Conservation (phyloP, 2,113 vertebrate genomes). For the Alethe castanea region DNA sequence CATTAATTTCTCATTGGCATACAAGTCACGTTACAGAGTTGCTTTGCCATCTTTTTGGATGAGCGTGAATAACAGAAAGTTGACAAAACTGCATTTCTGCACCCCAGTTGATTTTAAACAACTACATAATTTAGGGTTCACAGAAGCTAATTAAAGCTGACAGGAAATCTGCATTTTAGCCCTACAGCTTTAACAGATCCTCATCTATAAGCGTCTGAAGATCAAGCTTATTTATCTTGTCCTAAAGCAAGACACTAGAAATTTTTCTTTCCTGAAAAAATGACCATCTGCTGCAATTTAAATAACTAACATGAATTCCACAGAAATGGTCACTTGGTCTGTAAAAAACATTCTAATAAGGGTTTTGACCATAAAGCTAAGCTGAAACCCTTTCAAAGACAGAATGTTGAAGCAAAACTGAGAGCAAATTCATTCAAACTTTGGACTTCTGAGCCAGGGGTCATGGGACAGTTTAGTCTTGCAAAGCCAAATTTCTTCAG, state of each 20-base stretch:
- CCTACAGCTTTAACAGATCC: conserved; percentile 25
- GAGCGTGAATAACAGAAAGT: neutral
- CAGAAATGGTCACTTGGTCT: neutral
- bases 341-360: neutral
- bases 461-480: neutral
- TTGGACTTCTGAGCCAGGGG: neutral
- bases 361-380: neutral
- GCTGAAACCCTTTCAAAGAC: neutral
- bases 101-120: conserved; percentile 1
- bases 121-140: neutral
- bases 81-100: conserved; percentile 18
- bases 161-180: conserved; percentile 29
- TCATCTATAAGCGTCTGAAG: conserved; percentile 19
- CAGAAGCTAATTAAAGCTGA: conserved; percentile 21
- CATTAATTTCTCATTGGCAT: neutral
- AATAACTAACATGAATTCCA: neutral
- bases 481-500: neutral
- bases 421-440: neutral
- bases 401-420: neutral
- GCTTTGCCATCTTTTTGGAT: neutral
- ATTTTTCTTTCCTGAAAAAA: neutral
- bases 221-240: conserved; percentile 10
- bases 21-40: neutral
- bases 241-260: neutral
- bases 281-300: conserved; percentile 16